Evolutionary conservation across 2,113 vertebrate genomes (phyloP).

Genomic region (Lepisosteus osseus): DNA sequence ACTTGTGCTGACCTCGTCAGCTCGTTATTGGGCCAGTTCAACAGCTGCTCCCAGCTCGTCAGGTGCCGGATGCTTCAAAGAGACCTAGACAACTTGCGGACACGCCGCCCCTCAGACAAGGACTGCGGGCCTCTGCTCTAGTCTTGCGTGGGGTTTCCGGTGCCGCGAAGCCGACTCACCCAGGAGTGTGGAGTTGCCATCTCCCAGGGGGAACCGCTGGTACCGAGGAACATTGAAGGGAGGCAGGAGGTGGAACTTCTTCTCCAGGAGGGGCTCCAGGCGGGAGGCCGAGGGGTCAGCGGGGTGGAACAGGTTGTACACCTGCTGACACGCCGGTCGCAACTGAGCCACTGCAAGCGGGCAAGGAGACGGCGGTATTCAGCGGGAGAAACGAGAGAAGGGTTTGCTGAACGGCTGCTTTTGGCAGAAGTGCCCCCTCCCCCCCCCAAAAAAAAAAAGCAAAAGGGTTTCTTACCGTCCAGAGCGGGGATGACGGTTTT

Average conservation of each 20-base stretch:
- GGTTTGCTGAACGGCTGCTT: too few species aligned
- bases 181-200: slow-evolving; percentile 86
- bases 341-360: slow-evolving; percentile 73
- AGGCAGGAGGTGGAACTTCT: slow-evolving; percentile 85
- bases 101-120: not conserved
- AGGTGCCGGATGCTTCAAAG: too few species aligned
- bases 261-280: slow-evolving; percentile 91
- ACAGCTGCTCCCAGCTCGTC: not conserved
- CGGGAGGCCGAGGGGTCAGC: slow-evolving; percentile 95
- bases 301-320: slow-evolving; percentile 96
- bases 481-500: slow-evolving; percentile 90
- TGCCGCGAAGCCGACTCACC: slow-evolving; percentile 40
- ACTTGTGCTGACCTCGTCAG: not conserved
- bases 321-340: slow-evolving; percentile 92
- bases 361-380: too few species aligned
- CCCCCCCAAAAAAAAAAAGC: too few species aligned
- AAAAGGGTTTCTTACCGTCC: slow-evolving; percentile 73
- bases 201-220: slow-evolving; percentile 92
- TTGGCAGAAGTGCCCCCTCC: too few species aligned
- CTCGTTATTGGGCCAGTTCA: not conserved
- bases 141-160: not conserved
- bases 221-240: slow-evolving; percentile 89
- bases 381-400: too few species aligned
- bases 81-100: too few species aligned
- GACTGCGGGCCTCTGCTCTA: not conserved